These are phyloP conservation scores for Macquaria australasica DNA, from an alignment of 2,113 vertebrate species.

Conservation along the genomic window DNA sequence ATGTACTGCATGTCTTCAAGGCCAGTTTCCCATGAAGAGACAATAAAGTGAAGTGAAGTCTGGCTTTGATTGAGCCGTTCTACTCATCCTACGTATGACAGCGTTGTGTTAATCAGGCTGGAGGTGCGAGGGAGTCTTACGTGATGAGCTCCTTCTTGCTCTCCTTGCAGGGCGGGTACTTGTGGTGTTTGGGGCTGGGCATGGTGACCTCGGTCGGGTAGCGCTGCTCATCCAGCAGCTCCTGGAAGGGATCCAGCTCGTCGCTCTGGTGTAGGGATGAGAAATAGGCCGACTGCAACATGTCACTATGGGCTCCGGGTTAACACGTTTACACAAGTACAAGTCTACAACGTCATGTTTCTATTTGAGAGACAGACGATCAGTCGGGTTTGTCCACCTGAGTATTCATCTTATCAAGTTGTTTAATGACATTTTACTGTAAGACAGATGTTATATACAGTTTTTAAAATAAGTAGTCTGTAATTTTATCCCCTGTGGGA, in stretches of 20 bases:
- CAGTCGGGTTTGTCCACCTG: neutral
- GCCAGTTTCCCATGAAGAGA: too few species aligned
- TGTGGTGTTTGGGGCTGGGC: constrained; percentile 96
- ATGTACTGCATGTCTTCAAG: too few species aligned
- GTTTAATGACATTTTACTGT: too few species aligned
- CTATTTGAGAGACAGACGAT: neutral
- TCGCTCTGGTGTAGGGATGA: constrained; percentile 86
- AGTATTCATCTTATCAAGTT: neutral
- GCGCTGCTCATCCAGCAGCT: constrained; percentile 93
- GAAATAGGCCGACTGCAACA: constrained; percentile 59
- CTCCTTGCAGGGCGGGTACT: constrained; percentile 96
- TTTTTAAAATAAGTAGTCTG: neutral
- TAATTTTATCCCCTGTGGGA: neutral
- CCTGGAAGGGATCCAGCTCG: constrained; percentile 96
- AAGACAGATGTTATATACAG: neutral
- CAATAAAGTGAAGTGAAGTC: too few species aligned
- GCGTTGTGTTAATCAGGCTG: neutral
- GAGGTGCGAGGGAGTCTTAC: constrained; percentile 84
- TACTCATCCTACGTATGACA: too few species aligned
- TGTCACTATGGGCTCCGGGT: constrained; percentile 12
- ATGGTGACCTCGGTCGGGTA: constrained; percentile 93
- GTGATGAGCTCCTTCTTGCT: constrained; percentile 98
- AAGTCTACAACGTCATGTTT: neutral
- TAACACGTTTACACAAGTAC: neutral
- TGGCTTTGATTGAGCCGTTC: too few species aligned